These are phyloP conservation scores for Python bivittatus DNA, from an alignment of 2,113 vertebrate species.

Conservation along the genomic window DNA sequence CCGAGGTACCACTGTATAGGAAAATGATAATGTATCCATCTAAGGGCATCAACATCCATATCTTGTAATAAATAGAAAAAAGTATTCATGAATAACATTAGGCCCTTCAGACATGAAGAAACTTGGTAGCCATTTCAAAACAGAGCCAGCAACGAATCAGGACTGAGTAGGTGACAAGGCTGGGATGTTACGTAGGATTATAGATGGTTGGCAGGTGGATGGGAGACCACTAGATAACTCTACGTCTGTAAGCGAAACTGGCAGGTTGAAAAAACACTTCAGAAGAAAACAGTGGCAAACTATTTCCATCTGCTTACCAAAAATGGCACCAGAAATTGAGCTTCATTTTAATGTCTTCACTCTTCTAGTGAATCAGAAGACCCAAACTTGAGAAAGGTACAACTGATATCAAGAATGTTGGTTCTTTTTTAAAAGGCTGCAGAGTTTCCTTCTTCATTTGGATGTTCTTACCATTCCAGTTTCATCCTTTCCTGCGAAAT, in stretches of 20 bases:
- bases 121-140: too few relatives aligned
- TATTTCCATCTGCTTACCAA: not conserved
- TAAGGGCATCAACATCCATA: not conserved
- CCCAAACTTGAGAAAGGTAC: too few relatives aligned
- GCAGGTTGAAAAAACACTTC: not conserved
- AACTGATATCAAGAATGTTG: too few relatives aligned
- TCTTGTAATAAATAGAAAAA: not conserved
- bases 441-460: not conserved
- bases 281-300: not conserved
- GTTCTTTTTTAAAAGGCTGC: not conserved
- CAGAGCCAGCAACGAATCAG: too few relatives aligned
- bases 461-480: not conserved
- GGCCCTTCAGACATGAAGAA: too few relatives aligned
- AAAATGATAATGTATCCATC: not conserved
- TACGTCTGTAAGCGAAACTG: too few relatives aligned
- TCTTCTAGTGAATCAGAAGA: not conserved
- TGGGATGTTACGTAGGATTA: too few relatives aligned
- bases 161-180: too few relatives aligned
- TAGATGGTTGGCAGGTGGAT: too few relatives aligned
- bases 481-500: not conserved
- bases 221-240: too few relatives aligned
- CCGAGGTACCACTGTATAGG: too few relatives aligned
- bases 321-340: too few relatives aligned
- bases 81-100: not conserved
- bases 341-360: not conserved